Percentiles rank a stretch among this genome's conserved stretches.
These are phyloP conservation scores for Semaprochilodus insignis DNA, from an alignment of 2,797 vertebrate species.

Conservation along the genomic window DNA sequence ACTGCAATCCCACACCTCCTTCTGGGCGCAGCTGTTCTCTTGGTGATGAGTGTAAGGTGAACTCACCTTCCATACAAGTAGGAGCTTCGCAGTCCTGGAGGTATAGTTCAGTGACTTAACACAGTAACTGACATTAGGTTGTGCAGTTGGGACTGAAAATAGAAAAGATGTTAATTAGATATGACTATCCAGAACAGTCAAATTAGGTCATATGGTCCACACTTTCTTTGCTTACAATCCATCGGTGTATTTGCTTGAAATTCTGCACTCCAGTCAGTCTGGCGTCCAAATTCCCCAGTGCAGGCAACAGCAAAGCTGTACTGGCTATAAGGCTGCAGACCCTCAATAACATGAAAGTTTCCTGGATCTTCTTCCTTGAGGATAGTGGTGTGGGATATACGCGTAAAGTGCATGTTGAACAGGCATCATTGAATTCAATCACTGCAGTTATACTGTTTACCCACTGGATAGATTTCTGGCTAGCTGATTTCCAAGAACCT, in stretches of 20 bases:
- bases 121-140: conserved; percentile 53
- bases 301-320: conserved; percentile 55
- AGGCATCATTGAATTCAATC: neutral
- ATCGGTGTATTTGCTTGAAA: conserved; percentile 40
- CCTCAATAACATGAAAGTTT: conserved; percentile 20
- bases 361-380: neutral
- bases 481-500: neutral
- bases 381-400: neutral
- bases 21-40: too few relatives aligned
- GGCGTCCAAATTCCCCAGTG: neutral
- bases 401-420: neutral
- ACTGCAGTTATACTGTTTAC: neutral
- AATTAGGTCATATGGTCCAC: neutral
- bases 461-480: neutral
- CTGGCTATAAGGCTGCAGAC: conserved; percentile 47
- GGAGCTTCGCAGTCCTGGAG: conserved; percentile 6
- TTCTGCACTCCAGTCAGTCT: conserved; percentile 52
- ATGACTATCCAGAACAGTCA: neutral
- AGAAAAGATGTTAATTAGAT: neutral
- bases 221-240: conserved; percentile 31
- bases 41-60: too few relatives aligned
- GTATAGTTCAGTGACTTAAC: neutral
- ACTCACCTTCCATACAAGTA: conserved; percentile 61
- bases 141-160: conserved; percentile 51
- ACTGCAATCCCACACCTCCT: too few relatives aligned